Evolutionary conservation across 2,113 vertebrate genomes (phyloP).

Genomic region (Columba livia): DNA sequence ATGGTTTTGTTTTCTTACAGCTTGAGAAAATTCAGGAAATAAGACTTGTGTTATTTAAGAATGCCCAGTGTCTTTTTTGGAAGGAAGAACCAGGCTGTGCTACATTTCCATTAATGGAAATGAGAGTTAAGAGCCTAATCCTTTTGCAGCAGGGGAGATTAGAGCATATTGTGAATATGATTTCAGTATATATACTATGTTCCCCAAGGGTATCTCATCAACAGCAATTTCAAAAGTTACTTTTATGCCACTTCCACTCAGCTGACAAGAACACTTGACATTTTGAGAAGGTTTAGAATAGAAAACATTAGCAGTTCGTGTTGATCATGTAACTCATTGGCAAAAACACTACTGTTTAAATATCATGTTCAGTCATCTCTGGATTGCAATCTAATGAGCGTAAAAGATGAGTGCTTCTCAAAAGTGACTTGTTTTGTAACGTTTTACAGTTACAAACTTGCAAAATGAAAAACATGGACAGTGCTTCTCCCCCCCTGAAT

Average conservation of each 20-base stretch:
- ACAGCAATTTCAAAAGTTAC: slow-evolving; percentile 59
- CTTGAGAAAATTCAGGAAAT: background rate
- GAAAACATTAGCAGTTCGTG: slow-evolving; percentile 71
- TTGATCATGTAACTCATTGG: slow-evolving; percentile 72
- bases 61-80: background rate
- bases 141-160: slow-evolving; percentile 41
- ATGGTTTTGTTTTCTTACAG: background rate
- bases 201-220: slow-evolving; percentile 60
- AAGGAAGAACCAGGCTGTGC: background rate
- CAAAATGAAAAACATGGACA: background rate
- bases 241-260: slow-evolving; percentile 65
- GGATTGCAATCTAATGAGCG: slow-evolving; percentile 66
- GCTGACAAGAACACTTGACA: slow-evolving; percentile 72
- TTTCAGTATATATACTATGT: slow-evolving; percentile 28
- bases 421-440: slow-evolving; percentile 50
- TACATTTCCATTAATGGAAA: slow-evolving; percentile 43
- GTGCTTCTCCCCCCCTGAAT: background rate
- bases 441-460: background rate
- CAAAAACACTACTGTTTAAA: slow-evolving; percentile 70
- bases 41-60: background rate
- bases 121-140: slow-evolving; percentile 14
- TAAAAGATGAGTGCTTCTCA: slow-evolving; percentile 55
- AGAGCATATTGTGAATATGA: slow-evolving; percentile 41
- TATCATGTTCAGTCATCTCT: slow-evolving; percentile 67
- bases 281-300: slow-evolving; percentile 73